Evolutionary conservation across 2,797 vertebrate genomes (phyloP).

Genomic region (Champsocephalus esox): DNA sequence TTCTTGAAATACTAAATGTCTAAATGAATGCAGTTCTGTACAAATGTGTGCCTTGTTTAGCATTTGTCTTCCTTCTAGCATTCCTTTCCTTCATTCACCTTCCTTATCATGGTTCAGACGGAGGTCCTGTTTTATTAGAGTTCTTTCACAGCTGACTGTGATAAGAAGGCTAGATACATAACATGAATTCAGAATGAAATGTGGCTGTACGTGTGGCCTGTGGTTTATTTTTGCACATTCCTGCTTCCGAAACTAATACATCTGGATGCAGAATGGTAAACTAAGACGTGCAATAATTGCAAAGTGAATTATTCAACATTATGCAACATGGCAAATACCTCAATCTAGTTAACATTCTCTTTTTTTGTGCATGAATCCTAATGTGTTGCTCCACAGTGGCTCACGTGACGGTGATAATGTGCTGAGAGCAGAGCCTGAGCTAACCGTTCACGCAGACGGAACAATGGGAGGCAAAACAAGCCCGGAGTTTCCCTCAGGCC

Average conservation of each 20-base stretch:
- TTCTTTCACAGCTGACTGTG: conserved; percentile 10
- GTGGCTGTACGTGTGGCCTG: conserved; percentile 15
- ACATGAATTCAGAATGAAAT: conserved; percentile 9
- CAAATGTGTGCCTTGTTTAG: conserved; percentile 21
- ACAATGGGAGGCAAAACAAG: conserved; percentile 70
- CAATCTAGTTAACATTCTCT: not conserved
- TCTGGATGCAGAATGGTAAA: not conserved
- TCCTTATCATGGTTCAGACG: conserved; percentile 44
- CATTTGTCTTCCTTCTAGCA: conserved; percentile 12
- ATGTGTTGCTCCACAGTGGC: conserved; percentile 22
- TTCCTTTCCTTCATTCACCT: conserved; percentile 52
- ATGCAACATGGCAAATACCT: not conserved
- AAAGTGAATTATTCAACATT: not conserved
- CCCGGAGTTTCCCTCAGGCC: conserved; percentile 74
- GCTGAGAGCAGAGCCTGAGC: conserved; percentile 42
- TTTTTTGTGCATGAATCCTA: not conserved
- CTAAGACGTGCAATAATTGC: not conserved
- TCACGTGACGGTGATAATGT: conserved; percentile 39
- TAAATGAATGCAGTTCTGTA: conserved; percentile 1
- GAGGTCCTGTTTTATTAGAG: conserved; percentile 28
- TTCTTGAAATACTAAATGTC: too few species aligned
- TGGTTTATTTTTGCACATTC: conserved; percentile 5
- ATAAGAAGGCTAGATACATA: conserved; percentile 5
- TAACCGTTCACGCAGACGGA: conserved; percentile 62
- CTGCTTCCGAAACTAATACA: not conserved